Conservation (phyloP, 2,797 vertebrate species). For the Saxicola maurus region DNA sequence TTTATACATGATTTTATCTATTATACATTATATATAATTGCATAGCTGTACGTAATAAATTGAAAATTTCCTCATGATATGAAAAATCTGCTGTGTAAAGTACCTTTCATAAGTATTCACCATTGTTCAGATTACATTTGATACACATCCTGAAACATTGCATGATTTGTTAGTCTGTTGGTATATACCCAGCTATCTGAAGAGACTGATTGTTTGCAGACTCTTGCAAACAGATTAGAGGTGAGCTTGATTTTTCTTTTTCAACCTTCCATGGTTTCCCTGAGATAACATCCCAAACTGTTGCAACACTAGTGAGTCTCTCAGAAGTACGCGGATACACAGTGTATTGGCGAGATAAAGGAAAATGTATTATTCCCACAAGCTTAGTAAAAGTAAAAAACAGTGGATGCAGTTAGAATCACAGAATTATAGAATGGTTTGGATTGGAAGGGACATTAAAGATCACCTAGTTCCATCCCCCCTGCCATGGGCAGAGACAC, state of each 20-base stretch:
- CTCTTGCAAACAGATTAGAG: background rate
- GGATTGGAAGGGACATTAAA: background rate
- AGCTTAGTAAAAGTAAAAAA: background rate
- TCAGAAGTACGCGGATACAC: background rate
- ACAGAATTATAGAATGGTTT: background rate
- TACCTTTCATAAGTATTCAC: background rate
- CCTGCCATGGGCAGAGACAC: background rate
- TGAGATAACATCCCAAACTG: background rate
- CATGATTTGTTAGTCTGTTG: background rate
- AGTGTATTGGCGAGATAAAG: accelerated
- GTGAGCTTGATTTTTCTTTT: background rate
- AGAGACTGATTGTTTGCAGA: background rate
- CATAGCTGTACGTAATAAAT: background rate
- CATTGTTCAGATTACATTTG: background rate
- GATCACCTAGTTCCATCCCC: background rate
- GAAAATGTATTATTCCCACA: background rate
- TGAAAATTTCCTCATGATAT: background rate
- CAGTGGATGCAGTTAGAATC: background rate
- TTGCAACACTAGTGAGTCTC: background rate
- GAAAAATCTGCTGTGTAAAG: background rate
- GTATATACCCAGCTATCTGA: background rate
- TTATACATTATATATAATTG: background rate
- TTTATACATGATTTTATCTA: background rate
- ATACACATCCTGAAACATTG: background rate
- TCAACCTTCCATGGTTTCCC: background rate